A percentile compares a stretch with the other conserved stretches of the same genome.
Conservation (phyloP, 2,888 invertebrate genomes). For the Temnothorax rugatulus region DNA sequence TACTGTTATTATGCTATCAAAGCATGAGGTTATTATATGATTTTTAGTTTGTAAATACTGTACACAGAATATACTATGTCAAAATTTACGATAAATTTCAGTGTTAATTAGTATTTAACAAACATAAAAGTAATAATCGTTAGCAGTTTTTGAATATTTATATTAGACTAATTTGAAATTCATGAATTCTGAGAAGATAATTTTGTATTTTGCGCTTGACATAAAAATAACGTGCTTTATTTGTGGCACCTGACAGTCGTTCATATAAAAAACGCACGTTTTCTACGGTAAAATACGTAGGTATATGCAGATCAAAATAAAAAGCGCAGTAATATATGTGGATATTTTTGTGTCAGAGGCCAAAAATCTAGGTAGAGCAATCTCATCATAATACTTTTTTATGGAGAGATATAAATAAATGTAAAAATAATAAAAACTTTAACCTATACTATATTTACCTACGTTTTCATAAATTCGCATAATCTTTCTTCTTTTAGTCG, state of each 20-base stretch:
- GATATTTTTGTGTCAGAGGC: slow-evolving; percentile 8
- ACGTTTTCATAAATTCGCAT: slow-evolving; percentile 15
- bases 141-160: not conserved
- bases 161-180: slow-evolving; percentile 24
- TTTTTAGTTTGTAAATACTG: slow-evolving; percentile 3
- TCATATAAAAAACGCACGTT: slow-evolving; percentile 5
- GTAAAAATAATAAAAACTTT: slow-evolving; percentile 29
- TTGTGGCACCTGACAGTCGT: not conserved
- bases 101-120: slow-evolving; percentile 7
- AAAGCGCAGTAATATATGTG: not conserved
- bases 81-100: not conserved
- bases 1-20: not conserved
- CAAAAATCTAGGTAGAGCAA: slow-evolving; percentile 35
- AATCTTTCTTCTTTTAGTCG: not conserved
- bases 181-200: slow-evolving; percentile 25
- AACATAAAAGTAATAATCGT: slow-evolving; percentile 21
- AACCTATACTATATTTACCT: not conserved
- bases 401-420: slow-evolving; percentile 11
- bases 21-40: not conserved
- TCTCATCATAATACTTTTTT: slow-evolving; percentile 32
- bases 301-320: slow-evolving; percentile 24
- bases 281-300: slow-evolving; percentile 26
- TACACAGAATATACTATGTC: not conserved
- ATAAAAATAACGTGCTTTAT: slow-evolving; percentile 42
- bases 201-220: slow-evolving; percentile 11